phyloP scores from a whole-genome alignment of 1,140 invertebrate species.

The Mamestra configurata region DNA sequence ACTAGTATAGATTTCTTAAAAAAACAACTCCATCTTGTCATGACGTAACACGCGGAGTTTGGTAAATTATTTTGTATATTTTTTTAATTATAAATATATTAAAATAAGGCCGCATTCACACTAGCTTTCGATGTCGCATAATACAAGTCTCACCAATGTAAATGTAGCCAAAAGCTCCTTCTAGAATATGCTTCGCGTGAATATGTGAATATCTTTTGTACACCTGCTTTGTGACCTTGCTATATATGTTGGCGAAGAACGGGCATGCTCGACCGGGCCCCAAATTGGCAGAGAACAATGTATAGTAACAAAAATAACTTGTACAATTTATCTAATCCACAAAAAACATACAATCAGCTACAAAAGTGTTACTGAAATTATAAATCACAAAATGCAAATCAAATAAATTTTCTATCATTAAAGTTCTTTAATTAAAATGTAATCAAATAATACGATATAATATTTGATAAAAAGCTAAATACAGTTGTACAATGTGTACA shows the following conservation, averaged over 20 bases:
- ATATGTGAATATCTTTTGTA: slow-evolving; percentile 54
- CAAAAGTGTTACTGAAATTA: neutral
- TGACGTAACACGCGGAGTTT: slow-evolving; percentile 72
- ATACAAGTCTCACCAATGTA: slow-evolving; percentile 76
- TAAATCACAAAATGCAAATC: neutral
- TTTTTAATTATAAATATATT: slow-evolving; percentile 69
- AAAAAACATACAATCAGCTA: neutral
- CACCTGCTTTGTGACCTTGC: slow-evolving; percentile 74
- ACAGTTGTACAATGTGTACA: no score
- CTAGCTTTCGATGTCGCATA: slow-evolving; percentile 79
- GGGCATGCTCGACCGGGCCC: neutral
- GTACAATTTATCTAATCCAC: neutral
- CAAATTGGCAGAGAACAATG: neutral
- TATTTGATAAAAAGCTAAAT: neutral
- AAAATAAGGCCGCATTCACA: slow-evolving; percentile 84
- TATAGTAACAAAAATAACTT: neutral
- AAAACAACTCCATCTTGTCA: slow-evolving; percentile 73
- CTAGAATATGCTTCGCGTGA: slow-evolving; percentile 70
- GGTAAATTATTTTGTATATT: slow-evolving; percentile 66
- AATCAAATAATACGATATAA: no score
- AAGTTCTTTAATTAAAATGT: neutral
- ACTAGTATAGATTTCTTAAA: slow-evolving; percentile 82
- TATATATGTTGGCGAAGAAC: neutral
- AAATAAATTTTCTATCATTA: neutral
- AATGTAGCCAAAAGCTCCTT: slow-evolving; percentile 78